These are phyloP conservation scores for Mobula birostris DNA, from an alignment of 2,113 vertebrate genomes.

Conservation along the genomic window DNA sequence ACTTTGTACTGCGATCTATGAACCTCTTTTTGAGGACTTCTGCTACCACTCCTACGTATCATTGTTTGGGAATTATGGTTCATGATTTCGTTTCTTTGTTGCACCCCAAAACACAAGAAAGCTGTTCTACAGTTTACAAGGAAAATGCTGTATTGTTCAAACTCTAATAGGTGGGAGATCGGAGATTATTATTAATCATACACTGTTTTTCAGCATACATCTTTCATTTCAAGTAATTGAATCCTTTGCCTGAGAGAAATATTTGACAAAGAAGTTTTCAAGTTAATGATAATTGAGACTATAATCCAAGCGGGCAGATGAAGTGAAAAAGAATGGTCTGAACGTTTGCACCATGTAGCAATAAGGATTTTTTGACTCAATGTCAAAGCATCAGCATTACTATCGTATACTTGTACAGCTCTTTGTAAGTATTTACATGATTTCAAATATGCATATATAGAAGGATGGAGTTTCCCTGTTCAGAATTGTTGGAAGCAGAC, in stretches of 20 bases:
- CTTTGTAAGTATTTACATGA: neutral
- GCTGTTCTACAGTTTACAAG: no score
- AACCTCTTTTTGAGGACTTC: no score
- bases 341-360: neutral
- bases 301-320: neutral
- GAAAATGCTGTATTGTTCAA: neutral
- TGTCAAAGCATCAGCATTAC: neutral
- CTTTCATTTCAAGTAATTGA: slow-evolving; percentile 17
- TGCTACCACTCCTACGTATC: neutral
- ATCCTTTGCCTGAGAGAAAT: neutral
- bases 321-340: neutral
- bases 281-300: neutral
- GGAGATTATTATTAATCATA: neutral
- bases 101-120: neutral
- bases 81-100: neutral
- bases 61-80: neutral
- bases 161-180: no score
- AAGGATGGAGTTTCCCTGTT: neutral
- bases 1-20: no score
- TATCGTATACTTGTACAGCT: neutral
- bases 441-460: neutral
- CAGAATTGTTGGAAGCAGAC: neutral
- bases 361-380: neutral
- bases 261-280: neutral
- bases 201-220: neutral